Evolutionary conservation across 2,797 vertebrate species (phyloP).

Genomic region (Mormyrops attenuatus): DNA sequence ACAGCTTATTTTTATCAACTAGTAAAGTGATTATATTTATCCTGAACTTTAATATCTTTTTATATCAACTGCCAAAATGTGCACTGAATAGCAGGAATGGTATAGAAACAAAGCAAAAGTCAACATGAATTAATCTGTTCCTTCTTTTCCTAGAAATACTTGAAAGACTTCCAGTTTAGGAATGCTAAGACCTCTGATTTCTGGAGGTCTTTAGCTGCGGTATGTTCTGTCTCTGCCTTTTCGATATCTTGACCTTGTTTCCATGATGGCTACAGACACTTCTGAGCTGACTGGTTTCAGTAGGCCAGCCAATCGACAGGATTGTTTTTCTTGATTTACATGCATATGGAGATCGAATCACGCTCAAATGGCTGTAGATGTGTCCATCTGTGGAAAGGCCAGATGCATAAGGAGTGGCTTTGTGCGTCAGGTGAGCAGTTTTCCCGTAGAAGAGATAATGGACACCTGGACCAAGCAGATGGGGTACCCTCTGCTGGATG

Average conservation of each 20-base stretch:
- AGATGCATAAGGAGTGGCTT: neutral
- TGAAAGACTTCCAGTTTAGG: slow-evolving; percentile 59
- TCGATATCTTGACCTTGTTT: neutral
- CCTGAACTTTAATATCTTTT: neutral
- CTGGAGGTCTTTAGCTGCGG: slow-evolving; percentile 74
- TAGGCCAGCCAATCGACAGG: neutral
- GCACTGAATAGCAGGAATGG: neutral
- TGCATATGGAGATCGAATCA: neutral
- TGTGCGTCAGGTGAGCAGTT: slow-evolving; percentile 65
- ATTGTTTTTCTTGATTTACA: neutral
- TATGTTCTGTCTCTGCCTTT: slow-evolving; percentile 46
- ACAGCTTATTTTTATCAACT: neutral
- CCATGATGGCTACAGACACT: neutral
- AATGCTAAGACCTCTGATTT: slow-evolving; percentile 92
- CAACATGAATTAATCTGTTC: neutral
- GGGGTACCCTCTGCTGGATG: slow-evolving; percentile 81
- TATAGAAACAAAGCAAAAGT: neutral
- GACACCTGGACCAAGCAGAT: slow-evolving; percentile 96
- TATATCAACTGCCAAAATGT: neutral
- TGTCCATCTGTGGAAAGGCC: neutral
- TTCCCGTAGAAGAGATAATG: slow-evolving; percentile 78
- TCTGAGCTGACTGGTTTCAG: neutral
- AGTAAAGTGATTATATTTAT: neutral
- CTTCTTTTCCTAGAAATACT: slow-evolving; percentile 66
- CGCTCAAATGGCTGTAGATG: neutral